phyloP scores from a whole-genome alignment of 2,113 vertebrate genomes.

The Austrofundulus limnaeus region DNA sequence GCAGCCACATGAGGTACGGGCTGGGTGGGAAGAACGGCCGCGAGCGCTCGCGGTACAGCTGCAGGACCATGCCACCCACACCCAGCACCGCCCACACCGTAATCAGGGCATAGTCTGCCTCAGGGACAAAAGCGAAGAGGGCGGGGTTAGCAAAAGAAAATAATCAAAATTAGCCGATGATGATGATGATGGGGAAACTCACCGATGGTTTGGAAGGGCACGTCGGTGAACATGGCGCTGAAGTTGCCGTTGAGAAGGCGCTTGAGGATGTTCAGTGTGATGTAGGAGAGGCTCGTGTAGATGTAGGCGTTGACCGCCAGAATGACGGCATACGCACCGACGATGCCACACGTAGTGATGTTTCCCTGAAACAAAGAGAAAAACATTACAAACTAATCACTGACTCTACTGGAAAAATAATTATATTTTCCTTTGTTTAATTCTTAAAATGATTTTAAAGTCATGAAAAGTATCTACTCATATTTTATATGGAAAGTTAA shows the following conservation, averaged over 20 bases:
- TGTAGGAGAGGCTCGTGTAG: conserved; percentile 91
- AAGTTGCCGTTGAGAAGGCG: conserved; percentile 85
- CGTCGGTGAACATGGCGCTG: conserved; percentile 80
- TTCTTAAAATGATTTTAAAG: no score
- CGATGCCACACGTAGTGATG: conserved; percentile 84
- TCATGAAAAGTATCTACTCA: no score
- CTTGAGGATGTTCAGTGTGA: conserved; percentile 88
- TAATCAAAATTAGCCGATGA: no score
- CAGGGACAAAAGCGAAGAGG: background rate
- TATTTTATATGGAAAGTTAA: no score
- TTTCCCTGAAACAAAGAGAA: conserved; percentile 81
- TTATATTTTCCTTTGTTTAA: no score
- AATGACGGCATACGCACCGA: conserved; percentile 85
- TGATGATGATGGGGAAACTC: conserved; percentile 69
- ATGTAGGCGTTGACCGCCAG: conserved; percentile 85
- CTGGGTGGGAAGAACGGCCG: conserved; percentile 88
- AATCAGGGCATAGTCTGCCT: conserved; percentile 86
- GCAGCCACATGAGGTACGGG: conserved; percentile 89
- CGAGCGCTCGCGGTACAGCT: conserved; percentile 85
- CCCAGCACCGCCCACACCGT: conserved; percentile 87
- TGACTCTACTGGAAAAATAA: no score
- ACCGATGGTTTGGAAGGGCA: conserved; percentile 90
- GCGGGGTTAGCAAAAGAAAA: no score
- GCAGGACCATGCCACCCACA: conserved; percentile 81
- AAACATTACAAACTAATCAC: no score